Base-by-base conservation (phyloP, 1,140 invertebrate genomes). In the Drosophila baimaii region DNA sequence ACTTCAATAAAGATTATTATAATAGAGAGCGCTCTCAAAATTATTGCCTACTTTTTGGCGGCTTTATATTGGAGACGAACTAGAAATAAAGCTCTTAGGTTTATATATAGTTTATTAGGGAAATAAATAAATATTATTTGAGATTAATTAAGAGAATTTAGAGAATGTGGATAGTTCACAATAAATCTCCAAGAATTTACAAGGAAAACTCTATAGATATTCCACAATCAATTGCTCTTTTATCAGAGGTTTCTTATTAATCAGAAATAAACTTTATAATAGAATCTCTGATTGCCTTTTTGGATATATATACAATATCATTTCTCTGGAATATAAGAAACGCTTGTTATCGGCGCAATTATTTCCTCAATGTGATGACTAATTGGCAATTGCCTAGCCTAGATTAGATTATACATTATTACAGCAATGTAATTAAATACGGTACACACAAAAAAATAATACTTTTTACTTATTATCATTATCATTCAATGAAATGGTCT, bases 311-410 rank as follows among this genome's bases (percentile, higher is more conserved):
- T n/a, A 5, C 8, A n/a, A 47, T 47, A n/a, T n/a, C 4, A 2
- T 5, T n/a, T 47, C 23, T 9, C 9, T 47, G 5, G 5, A 25
- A 7, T 21, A 23, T 6, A 46, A 46, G 1, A 5, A 10, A 10
- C 25, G 2, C 27, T 10, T 51, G n/a, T 31, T 31, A 31, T 19
- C 17, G 15, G 3, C 3, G 17, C 12, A 31, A 31, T 51, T 51
- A 51, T 31, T 51, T 51, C 49, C 49, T 51, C 49, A 19, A 51
- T 31, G 0, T 31, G 49, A 51, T 51, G 49, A 51, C 49, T 19
- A 51, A 51, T 31, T 31, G 49, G 3, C 29, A 33, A 52, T 52
- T 52, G 29, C 29, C 13, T 52, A 15, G 12, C 49, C 33, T 21
- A 21, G 49, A 52, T 52, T 33, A 52, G 49, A 52, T 33, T 15